These are phyloP conservation scores for Callionymus lyra DNA, from an alignment of 2,113 vertebrate genomes.

Conservation along the genomic window DNA sequence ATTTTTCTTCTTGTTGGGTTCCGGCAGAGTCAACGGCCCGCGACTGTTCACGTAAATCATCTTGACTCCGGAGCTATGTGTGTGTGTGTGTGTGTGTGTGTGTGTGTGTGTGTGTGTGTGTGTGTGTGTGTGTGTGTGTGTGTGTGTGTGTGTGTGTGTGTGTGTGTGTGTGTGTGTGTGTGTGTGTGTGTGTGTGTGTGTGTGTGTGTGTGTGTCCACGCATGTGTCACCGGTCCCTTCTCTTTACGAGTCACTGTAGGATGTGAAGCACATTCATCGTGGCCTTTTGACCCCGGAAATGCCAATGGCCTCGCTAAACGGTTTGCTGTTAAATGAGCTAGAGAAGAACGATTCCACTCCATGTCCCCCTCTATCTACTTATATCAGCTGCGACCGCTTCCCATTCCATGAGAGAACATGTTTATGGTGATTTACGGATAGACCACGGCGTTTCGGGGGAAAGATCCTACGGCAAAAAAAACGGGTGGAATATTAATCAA, in stretches of 20 bases:
- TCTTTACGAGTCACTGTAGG: slow-evolving; percentile 45
- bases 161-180: slow-evolving; percentile 14
- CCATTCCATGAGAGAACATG: slow-evolving; percentile 57
- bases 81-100: slow-evolving; percentile 8
- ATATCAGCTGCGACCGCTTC: slow-evolving; percentile 56
- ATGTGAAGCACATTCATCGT: slow-evolving; percentile 48
- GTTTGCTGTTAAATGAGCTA: slow-evolving; percentile 70
- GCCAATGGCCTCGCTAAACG: slow-evolving; percentile 60
- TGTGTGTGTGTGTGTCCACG: slow-evolving; percentile 5
- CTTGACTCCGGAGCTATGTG: slow-evolving; percentile 9
- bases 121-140: slow-evolving; percentile 10
- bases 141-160: slow-evolving; percentile 5
- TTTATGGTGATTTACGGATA: slow-evolving; percentile 50
- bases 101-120: slow-evolving; percentile 10
- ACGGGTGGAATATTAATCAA: slow-evolving; percentile 7
- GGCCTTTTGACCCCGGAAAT: slow-evolving; percentile 67
- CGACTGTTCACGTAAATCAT: slow-evolving; percentile 55
- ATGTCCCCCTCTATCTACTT: slow-evolving; percentile 47
- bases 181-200: slow-evolving; percentile 8
- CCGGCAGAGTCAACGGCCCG: slow-evolving; percentile 53
- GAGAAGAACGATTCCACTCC: slow-evolving; percentile 49
- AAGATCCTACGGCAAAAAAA: slow-evolving; percentile 12
- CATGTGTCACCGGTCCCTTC: slow-evolving; percentile 17
- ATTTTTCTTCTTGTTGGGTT: slow-evolving; percentile 44
- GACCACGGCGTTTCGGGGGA: slow-evolving; percentile 25